phyloP scores from a whole-genome alignment of 2,797 vertebrate species.

The Sebastes steindachneri region DNA sequence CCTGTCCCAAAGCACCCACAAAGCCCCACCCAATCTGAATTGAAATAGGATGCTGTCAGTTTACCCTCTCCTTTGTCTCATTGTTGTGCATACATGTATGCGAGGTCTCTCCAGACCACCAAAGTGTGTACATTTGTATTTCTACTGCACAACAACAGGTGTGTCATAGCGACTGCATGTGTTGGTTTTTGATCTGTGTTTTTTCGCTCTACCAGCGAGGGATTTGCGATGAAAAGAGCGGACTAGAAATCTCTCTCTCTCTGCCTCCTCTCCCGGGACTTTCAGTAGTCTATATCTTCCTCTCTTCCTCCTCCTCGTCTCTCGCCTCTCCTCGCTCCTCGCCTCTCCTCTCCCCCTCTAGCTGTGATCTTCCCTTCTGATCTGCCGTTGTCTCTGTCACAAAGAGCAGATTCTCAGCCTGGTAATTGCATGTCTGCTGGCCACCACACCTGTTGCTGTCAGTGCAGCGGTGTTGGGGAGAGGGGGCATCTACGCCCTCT shows the following conservation, averaged over 20 bases:
- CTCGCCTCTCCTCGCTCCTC: conserved; percentile 32
- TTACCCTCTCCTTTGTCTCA: conserved; percentile 22
- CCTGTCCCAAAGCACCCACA: conserved; percentile 55
- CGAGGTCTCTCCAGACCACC: conserved; percentile 42
- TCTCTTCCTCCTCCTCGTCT: conserved; percentile 22
- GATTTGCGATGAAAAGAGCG: conserved; percentile 64
- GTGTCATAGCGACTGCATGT: conserved; percentile 27
- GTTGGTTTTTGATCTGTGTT: conserved; percentile 59
- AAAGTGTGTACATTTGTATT: conserved; percentile 43
- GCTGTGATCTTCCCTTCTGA: conserved; percentile 66
- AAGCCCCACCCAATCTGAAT: conserved; percentile 46
- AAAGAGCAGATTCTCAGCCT: conserved; percentile 64
- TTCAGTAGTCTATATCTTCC: conserved; percentile 48
- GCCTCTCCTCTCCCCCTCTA: conserved; percentile 6
- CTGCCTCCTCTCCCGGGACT: conserved; percentile 37
- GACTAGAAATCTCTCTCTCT: conserved; percentile 42
- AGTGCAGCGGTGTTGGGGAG: conserved; percentile 49
- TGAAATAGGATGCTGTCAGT: conserved; percentile 31
- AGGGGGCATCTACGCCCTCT: conserved; percentile 38
- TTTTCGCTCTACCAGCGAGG: conserved; percentile 23
- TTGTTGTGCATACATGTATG: conserved; percentile 34
- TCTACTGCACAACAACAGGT: conserved; percentile 46
- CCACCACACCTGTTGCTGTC: conserved; percentile 83
- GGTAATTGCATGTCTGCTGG: conserved; percentile 75
- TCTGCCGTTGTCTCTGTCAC: conserved; percentile 68